Evolutionary conservation across 2,888 invertebrate species (phyloP).

Genomic region (Athalia circularis): DNA sequence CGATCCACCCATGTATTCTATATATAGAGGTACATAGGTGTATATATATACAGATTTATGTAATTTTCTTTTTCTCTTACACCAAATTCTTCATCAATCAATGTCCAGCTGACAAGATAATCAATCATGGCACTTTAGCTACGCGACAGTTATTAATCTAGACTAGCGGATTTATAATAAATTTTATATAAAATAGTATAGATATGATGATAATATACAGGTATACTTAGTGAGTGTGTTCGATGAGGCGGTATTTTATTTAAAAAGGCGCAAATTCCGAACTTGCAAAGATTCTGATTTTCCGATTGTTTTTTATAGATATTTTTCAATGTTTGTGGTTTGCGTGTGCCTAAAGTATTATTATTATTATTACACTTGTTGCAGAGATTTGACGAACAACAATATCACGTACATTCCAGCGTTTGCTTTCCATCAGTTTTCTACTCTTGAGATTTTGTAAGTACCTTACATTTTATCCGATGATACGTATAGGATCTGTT

Average conservation of each 20-base stretch:
- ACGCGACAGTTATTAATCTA: conserved; percentile 47
- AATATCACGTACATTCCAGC: conserved; percentile 85
- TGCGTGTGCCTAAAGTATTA: not conserved
- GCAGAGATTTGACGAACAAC: conserved; percentile 88
- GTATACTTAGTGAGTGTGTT: too few relatives aligned
- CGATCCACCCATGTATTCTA: not conserved
- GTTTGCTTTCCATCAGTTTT: conserved; percentile 81
- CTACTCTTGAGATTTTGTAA: conserved; percentile 88
- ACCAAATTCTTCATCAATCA: conserved; percentile 45
- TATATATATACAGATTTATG: not conserved
- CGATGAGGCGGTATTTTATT: too few relatives aligned
- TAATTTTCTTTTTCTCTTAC: conserved; percentile 30
- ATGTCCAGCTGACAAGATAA: conserved; percentile 31
- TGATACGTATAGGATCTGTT: too few relatives aligned
- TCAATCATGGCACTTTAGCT: conserved; percentile 46
- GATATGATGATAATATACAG: not conserved
- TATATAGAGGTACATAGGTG: not conserved
- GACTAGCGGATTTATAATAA: conserved; percentile 26
- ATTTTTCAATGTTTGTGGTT: not conserved
- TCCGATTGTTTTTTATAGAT: not conserved
- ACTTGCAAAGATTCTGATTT: not conserved
- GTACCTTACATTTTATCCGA: conserved; percentile 73
- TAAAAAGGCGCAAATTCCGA: too few relatives aligned
- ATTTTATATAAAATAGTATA: conserved; percentile 9
- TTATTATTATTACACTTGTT: conserved; percentile 71